These are phyloP conservation scores for Diabrotica balteata DNA, from an alignment of 2,888 invertebrate species.

Conservation along the genomic window DNA sequence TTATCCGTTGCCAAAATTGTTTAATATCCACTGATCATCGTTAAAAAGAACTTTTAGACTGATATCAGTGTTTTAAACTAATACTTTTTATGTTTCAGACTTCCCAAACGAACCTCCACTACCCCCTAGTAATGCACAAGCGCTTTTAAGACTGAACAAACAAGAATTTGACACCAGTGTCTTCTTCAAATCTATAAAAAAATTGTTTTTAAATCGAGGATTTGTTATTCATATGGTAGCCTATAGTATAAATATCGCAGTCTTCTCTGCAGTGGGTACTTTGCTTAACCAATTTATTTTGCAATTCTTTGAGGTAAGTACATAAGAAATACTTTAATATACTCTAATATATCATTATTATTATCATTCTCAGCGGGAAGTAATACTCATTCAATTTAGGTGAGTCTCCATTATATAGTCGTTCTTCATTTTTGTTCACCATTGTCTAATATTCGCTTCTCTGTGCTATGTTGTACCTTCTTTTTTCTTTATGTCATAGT, in stretches of 20 bases:
- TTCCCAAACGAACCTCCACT: conserved; percentile 65
- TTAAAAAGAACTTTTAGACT: too few species aligned
- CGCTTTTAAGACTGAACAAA: conserved; percentile 62
- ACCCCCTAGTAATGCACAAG: conserved; percentile 65
- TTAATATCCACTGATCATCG: too few species aligned
- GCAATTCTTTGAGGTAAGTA: conserved; percentile 74
- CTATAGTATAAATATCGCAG: conserved; percentile 92
- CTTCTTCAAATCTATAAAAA: conserved; percentile 73
- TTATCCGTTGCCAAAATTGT: too few species aligned
- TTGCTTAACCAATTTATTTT: conserved; percentile 86
- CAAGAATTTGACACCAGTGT: conserved; percentile 61
- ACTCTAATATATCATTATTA: background rate
- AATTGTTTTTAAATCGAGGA: conserved; percentile 76
- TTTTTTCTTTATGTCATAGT: too few species aligned
- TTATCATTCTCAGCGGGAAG: too few species aligned
- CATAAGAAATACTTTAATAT: background rate
- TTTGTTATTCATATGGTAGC: conserved; percentile 82
- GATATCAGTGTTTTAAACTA: background rate
- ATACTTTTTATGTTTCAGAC: conserved; percentile 56
- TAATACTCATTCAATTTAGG: too few species aligned
- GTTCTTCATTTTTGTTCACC: too few species aligned
- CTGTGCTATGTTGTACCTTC: too few species aligned
- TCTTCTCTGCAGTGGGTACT: conserved; percentile 94
- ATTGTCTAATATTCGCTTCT: too few species aligned
- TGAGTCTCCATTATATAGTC: too few species aligned